Base-by-base conservation (phyloP, 2,113 vertebrate genomes). In the Sturnira hondurensis region DNA sequence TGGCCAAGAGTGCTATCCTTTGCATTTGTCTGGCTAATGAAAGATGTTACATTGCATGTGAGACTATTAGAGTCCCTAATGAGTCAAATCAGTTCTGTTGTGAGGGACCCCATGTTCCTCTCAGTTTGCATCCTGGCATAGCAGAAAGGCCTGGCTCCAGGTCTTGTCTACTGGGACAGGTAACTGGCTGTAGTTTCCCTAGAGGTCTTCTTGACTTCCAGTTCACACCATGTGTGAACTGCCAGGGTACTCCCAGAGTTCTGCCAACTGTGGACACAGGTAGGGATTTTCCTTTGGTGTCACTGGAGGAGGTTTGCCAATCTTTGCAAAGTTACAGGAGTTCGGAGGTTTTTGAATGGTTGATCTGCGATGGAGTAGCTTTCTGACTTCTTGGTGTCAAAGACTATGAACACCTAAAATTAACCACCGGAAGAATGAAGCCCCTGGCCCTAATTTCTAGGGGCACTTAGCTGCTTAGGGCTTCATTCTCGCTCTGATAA, bases 41-140 rank as follows among this genome's bases (percentile, higher is more conserved):
- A 82, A 88, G 28, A 91, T 86, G 78, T 93, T 96, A 82, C 73
- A 33, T 33, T 91, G 65, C 89, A 52, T 80, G 7, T 41, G 92
- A 41, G 86, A 76, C 83, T 71, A 70, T 67, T 70, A 54, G 86
- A 85, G 74, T 86, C 82, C 82, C 92, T 86, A 82, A 91, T 78
- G 97, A 86, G 78, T 85, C 91, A 84, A 89, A 91, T 94, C 63
- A 88, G 77, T 76, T 91, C 84, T 43, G 38, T 52, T 77, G 54
- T 89, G 95, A 94, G 45, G 81, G 20, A 38, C 82, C 84, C 24
- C 54, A 56, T 13, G 70, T 81, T 16, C 63, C 26, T 94, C 76
- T 94, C 76, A 28, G 52, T 90, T 47, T 96, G 76, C 56, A 90
- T 65, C 24, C 56, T 81, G 91, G 93, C 93, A 70, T 13, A 76